Percentiles rank a stretch among this genome's conserved stretches.
phyloP scores from a whole-genome alignment of 2,888 invertebrate species.

The Cephus nigrinus region DNA sequence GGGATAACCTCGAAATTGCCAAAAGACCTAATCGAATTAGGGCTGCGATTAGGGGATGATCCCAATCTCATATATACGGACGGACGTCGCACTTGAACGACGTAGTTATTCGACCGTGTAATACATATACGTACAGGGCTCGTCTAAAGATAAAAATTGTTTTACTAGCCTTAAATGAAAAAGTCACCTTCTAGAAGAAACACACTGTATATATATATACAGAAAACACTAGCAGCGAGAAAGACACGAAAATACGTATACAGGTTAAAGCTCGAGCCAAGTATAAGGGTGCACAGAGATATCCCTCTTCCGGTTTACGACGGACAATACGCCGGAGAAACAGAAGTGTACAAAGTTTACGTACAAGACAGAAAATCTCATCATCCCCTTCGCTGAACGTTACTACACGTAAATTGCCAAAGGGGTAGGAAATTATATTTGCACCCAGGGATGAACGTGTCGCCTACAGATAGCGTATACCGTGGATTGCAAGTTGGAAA shows the following conservation, averaged over 20 bases:
- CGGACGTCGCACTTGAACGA: conserved; percentile 12
- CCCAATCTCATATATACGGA: background rate
- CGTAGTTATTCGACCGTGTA: conserved; percentile 32
- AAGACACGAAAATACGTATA: background rate
- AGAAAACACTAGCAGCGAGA: too few relatives aligned
- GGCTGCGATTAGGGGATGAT: background rate
- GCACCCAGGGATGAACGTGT: background rate
- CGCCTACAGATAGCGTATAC: background rate
- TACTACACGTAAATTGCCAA: too few relatives aligned
- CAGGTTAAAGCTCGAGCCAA: background rate
- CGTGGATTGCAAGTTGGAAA: background rate
- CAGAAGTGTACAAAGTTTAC: background rate
- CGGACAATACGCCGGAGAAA: background rate
- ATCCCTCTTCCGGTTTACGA: background rate
- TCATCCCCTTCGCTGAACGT: background rate
- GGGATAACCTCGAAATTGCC: background rate
- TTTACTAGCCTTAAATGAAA: background rate
- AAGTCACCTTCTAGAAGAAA: background rate
- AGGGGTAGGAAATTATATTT: too few relatives aligned
- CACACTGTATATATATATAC: background rate
- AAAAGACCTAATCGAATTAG: background rate
- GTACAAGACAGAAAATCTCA: background rate
- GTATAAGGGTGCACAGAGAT: background rate
- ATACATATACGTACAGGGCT: conserved; percentile 11
- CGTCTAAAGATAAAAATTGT: conserved; percentile 27